Evolutionary conservation across 2,113 vertebrate species (phyloP).

Genomic region (Carlito syrichta): DNA sequence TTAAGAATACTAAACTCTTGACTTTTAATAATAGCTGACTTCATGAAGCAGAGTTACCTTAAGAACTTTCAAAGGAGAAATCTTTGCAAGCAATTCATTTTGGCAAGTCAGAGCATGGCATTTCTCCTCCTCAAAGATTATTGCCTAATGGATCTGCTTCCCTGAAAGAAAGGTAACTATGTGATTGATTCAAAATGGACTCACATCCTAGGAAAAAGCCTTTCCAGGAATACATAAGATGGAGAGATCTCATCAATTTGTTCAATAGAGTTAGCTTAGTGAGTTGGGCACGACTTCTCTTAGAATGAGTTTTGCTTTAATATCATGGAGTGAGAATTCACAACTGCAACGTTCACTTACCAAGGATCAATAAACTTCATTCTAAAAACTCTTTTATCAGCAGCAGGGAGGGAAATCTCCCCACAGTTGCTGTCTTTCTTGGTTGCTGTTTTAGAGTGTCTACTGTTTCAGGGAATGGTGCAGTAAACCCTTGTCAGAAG

Average conservation of each 20-base stretch:
- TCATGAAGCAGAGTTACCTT: neutral
- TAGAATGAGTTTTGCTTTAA: constrained; percentile 33
- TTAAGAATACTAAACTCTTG: neutral
- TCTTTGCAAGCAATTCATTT: constrained; percentile 24
- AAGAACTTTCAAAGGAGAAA: constrained; percentile 2
- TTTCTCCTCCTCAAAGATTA: neutral
- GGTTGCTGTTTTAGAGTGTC: neutral
- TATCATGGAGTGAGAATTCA: constrained; percentile 43
- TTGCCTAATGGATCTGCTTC: constrained; percentile 45
- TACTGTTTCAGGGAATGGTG: neutral
- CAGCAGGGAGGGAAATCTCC: constrained; percentile 7
- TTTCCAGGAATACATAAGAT: constrained; percentile 48
- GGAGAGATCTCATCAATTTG: neutral
- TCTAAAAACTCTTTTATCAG: constrained; percentile 42
- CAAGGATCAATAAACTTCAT: constrained; percentile 62
- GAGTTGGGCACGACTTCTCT: neutral
- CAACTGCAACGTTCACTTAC: constrained; percentile 15
- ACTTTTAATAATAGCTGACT: neutral
- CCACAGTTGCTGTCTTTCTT: neutral
- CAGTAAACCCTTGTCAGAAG: constrained; percentile 5
- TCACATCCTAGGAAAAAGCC: neutral
- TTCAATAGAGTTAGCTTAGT: constrained; percentile 32
- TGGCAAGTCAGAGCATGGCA: neutral
- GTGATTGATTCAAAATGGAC: neutral
- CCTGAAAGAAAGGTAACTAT: constrained; percentile 25